Conservation (phyloP, 1,140 invertebrate species). For the Drosophila ironensis region DNA sequence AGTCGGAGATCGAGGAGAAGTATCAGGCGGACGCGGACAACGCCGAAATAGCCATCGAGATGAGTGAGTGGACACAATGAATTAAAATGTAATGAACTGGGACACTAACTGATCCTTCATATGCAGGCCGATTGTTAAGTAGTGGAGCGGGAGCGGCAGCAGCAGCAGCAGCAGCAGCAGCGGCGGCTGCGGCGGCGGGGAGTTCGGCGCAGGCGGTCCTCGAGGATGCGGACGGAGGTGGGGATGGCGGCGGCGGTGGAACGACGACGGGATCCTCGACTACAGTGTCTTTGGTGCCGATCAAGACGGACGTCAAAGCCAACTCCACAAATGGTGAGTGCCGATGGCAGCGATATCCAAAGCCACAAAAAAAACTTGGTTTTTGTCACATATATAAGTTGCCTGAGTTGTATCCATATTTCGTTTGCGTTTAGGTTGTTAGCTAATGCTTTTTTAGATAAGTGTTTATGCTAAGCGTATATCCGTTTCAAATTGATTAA, state of each 20-base stretch:
- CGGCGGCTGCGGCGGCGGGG: conserved; percentile 32
- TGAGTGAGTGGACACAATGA: conserved; percentile 72
- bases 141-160: conserved; percentile 39
- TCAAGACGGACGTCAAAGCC: conserved; percentile 66
- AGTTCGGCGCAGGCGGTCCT: conserved; percentile 52
- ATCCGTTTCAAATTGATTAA: no score
- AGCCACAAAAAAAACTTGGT: no score
- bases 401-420: no score
- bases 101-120: no score
- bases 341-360: no score
- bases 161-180: no score
- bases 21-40: conserved; percentile 73
- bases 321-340: conserved; percentile 59
- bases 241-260: background rate
- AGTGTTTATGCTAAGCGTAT: no score
- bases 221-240: conserved; percentile 44
- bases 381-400: no score
- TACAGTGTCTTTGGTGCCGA: conserved; percentile 60
- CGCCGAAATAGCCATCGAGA: conserved; percentile 76
- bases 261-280: conserved; percentile 31
- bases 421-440: no score
- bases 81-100: no score
- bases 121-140: conserved; percentile 61
- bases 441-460: no score
- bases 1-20: conserved; percentile 81